A percentile compares a stretch with the other conserved stretches of the same genome.
These are phyloP conservation scores for Euglossa dilemma DNA, from an alignment of 1,140 invertebrate genomes.

Conservation along the genomic window DNA sequence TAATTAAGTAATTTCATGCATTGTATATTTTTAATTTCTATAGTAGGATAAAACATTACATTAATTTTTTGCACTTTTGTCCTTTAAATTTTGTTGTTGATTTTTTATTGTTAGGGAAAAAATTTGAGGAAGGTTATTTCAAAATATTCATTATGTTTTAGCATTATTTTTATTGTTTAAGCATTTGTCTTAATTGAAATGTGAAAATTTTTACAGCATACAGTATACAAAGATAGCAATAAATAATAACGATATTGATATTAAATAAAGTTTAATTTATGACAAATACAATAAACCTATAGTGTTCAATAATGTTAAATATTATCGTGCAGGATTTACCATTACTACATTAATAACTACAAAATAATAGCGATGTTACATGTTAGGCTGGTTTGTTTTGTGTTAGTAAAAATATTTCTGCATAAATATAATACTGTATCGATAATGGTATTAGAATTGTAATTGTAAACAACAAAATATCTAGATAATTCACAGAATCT, in stretches of 20 bases:
- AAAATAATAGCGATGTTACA: slow-evolving; percentile 10
- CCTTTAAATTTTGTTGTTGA: not conserved
- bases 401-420: slow-evolving; percentile 19
- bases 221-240: slow-evolving; percentile 46
- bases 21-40: not conserved
- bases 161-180: slow-evolving; percentile 50
- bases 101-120: not conserved
- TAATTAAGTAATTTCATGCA: not conserved
- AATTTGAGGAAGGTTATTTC: not conserved
- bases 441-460: not conserved
- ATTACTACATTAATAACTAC: not conserved
- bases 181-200: slow-evolving; percentile 27
- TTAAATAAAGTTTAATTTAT: slow-evolving; percentile 57
- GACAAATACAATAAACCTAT: slow-evolving; percentile 22
- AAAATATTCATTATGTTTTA: not conserved
- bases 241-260: slow-evolving; percentile 59
- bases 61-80: not conserved
- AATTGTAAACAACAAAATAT: slow-evolving; percentile 16
- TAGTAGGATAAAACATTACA: not conserved
- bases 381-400: slow-evolving; percentile 25
- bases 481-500: slow-evolving; percentile 26
- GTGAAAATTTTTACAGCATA: slow-evolving; percentile 53
- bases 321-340: slow-evolving; percentile 7
- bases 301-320: slow-evolving; percentile 14
- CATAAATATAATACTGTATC: slow-evolving; percentile 40